phyloP scores from a whole-genome alignment of 2,888 invertebrate genomes.

The Cabera pusaria region DNA sequence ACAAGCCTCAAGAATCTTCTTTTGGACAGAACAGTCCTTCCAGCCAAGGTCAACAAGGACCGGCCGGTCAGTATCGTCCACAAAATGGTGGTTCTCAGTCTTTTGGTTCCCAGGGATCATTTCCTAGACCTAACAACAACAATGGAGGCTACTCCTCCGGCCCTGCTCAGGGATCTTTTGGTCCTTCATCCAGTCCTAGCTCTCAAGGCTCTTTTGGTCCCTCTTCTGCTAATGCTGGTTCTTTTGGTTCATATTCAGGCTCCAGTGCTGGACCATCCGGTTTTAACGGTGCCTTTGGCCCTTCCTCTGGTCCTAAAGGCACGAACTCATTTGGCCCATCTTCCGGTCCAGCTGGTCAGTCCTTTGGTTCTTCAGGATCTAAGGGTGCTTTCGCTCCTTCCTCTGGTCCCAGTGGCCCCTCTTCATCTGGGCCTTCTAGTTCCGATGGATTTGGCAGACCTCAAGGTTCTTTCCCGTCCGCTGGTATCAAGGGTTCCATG shows the following conservation, averaged over 20 bases:
- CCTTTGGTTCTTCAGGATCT: constrained; percentile 25
- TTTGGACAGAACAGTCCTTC: constrained; percentile 6
- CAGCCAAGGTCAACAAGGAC: constrained; percentile 8
- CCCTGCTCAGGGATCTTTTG: constrained; percentile 28
- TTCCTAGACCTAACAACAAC: constrained; percentile 18
- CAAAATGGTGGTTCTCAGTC: constrained; percentile 18
- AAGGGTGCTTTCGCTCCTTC: constrained; percentile 24
- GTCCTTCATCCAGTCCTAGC: constrained; percentile 12
- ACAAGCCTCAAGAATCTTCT: constrained; percentile 34
- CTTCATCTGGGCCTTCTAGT: constrained; percentile 15
- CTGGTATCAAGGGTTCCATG: constrained; percentile 18
- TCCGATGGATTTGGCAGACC: constrained; percentile 21
- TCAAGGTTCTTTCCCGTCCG: constrained; percentile 23
- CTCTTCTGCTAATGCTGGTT: neutral
- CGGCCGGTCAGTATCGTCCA: constrained; percentile 23
- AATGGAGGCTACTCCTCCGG: constrained; percentile 18
- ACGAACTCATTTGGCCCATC: constrained; percentile 25
- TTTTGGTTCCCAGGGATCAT: constrained; percentile 23
- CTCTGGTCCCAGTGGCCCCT: constrained; percentile 14
- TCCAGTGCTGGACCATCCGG: constrained; percentile 8
- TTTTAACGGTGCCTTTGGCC: constrained; percentile 28
- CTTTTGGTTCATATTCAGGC: constrained; percentile 17
- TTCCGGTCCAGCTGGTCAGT: constrained; percentile 8
- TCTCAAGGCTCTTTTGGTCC: constrained; percentile 4
- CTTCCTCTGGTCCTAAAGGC: constrained; percentile 10